Percentiles rank a stretch among this genome's conserved stretches.
phyloP scores from a whole-genome alignment of 2,113 vertebrate genomes.

The Girardinichthys multiradiatus region DNA sequence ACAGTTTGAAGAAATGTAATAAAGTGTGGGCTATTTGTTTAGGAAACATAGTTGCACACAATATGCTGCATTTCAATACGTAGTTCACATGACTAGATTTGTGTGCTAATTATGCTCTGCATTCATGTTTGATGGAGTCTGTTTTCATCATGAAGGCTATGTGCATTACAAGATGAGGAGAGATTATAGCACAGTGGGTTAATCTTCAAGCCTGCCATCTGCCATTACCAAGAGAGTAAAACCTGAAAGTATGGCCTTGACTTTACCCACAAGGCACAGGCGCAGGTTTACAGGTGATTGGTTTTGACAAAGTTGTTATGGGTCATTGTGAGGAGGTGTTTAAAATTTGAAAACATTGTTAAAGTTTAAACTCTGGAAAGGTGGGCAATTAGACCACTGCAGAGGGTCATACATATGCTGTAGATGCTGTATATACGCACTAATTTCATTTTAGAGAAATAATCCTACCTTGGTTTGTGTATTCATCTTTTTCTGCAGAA shows the following conservation, averaged over 20 bases:
- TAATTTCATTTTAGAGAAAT: background rate
- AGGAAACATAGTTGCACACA: background rate
- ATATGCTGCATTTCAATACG: background rate
- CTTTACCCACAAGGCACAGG: conserved; percentile 30
- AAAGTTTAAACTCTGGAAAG: background rate
- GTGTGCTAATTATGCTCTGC: conserved; percentile 52
- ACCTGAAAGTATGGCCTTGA: conserved; percentile 60
- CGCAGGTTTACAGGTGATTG: conserved; percentile 52
- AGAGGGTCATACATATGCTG: conserved; percentile 16
- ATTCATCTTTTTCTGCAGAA: no score
- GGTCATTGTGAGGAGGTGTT: background rate
- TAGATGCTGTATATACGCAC: background rate
- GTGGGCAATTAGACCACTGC: background rate
- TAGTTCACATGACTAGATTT: background rate
- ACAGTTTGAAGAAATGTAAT: background rate
- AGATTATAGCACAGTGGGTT: conserved; percentile 79
- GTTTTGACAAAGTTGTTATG: background rate
- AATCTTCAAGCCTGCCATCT: conserved; percentile 81
- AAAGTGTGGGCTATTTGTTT: background rate
- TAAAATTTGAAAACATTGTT: background rate
- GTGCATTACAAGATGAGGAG: conserved; percentile 78
- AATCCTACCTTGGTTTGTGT: background rate
- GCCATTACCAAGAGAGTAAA: conserved; percentile 74
- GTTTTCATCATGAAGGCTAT: conserved; percentile 64
- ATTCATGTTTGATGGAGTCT: conserved; percentile 36